Evolutionary conservation across 2,797 vertebrate species (phyloP), one percentile per base, ranked within the genome.

Genomic region (Sebastes nivosus): DNA sequence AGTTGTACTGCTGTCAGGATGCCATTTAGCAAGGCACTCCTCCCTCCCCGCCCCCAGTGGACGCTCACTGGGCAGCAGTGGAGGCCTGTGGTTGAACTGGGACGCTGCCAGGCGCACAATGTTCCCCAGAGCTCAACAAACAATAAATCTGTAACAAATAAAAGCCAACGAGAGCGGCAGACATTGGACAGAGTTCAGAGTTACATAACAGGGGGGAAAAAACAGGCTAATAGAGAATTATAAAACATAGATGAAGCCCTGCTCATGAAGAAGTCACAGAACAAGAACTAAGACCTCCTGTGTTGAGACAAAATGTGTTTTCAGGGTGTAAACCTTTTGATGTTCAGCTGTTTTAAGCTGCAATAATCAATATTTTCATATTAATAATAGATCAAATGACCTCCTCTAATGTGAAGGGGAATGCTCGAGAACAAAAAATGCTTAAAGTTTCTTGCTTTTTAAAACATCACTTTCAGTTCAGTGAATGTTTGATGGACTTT

Each of bases 131-230:
- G 46, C 80, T 80, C 12, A 61, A 63, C 77, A 6, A 69, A 86
- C 83, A 90, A 80, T 67, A 86, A 79, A 79, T 75, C 83, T 76
- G 76, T 10, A 70, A 60, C 70, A 61, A 78, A 84, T 81, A 78
- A 70, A 85, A 83, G 66, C 61, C 67, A 54, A 32, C 1, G 57
- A 67, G 30, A 46, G 32, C 1, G 16, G 36, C 87, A 76, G 79
- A 72, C 74, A 6, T 27, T 18, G 55, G 54, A 67, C 59, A 4
- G 57, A 61, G 52, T 16, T 10, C 16, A 8, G 46, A 67, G 38
- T 84, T 85, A 72, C 16, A 8, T 0, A 85, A 87, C 18, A 36
- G 16, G 3, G 34, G 18, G 11, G 2, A 3, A 25, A 20, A 65
- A 72, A 60, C 25, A 61, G n/a, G 1, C n/a, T 32, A 73, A 86